These are phyloP conservation scores for Leucozona laternaria DNA, from an alignment of 2,888 invertebrate species.

Conservation along the genomic window DNA sequence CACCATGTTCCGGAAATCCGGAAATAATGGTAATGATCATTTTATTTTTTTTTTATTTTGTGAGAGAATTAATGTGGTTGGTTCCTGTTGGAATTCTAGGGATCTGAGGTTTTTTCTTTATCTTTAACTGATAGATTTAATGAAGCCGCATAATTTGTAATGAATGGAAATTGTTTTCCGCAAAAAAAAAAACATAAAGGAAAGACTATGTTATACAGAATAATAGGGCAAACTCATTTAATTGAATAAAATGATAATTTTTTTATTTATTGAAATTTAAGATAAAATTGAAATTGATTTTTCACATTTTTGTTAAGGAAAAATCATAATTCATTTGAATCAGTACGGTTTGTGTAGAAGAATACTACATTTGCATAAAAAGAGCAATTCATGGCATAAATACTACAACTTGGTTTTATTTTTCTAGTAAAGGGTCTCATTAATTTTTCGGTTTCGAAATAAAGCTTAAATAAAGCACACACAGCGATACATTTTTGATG, in stretches of 20 bases:
- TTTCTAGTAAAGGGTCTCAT: too few species aligned
- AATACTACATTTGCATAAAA: too few species aligned
- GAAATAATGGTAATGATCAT: conserved; percentile 36
- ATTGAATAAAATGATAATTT: background rate
- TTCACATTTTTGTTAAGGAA: too few species aligned
- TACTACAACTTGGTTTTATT: too few species aligned
- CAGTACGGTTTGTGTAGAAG: too few species aligned
- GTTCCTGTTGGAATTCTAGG: background rate
- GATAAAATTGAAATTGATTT: background rate
- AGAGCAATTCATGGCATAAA: too few species aligned
- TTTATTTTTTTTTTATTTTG: conserved; percentile 4
- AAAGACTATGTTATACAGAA: background rate
- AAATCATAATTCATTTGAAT: too few species aligned
- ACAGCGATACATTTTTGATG: too few species aligned
- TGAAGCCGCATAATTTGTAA: conserved; percentile 25
- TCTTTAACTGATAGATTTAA: conserved; percentile 26
- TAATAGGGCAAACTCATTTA: background rate
- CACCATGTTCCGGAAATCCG: conserved; percentile 28
- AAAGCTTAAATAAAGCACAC: too few species aligned
- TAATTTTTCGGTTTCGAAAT: too few species aligned
- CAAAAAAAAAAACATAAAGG: background rate
- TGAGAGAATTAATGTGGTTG: conserved; percentile 1
- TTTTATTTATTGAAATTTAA: background rate
- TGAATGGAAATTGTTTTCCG: background rate
- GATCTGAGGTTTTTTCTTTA: background rate